Conservation (phyloP, 1,140 invertebrate species). For the Procambarus virginalis region DNA sequence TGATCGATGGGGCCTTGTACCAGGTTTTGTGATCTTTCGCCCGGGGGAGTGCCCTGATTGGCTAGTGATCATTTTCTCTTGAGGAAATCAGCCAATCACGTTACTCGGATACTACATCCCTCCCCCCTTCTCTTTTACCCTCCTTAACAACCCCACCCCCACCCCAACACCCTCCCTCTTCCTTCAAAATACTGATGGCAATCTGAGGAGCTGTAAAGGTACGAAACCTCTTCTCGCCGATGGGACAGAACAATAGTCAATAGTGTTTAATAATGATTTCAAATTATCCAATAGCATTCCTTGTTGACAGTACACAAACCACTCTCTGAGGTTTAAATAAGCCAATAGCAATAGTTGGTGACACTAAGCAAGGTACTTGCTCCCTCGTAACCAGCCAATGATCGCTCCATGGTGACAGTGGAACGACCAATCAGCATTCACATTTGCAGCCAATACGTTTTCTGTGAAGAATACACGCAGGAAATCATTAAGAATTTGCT, state of each 20-base stretch:
- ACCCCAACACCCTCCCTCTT: no score
- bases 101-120: neutral
- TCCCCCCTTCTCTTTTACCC: no score
- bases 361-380: conserved; percentile 48
- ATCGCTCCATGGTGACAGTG: conserved; percentile 42
- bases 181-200: conserved; percentile 35
- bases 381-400: conserved; percentile 23
- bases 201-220: conserved; percentile 35
- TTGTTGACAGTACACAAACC: conserved; percentile 45
- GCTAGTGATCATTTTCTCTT: conserved; percentile 32
- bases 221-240: neutral
- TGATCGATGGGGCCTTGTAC: conserved; percentile 38
- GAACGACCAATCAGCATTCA: conserved; percentile 46
- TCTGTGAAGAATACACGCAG: conserved; percentile 23
- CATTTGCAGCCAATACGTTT: conserved; percentile 45
- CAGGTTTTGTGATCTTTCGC: conserved; percentile 36
- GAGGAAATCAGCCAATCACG: conserved; percentile 40
- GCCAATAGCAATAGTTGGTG: conserved; percentile 46
- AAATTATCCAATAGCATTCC: conserved; percentile 36
- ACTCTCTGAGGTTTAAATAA: conserved; percentile 35
- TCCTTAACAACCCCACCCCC: no score
- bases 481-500: conserved; percentile 21
- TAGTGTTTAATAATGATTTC: neutral
- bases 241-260: conserved; percentile 23
- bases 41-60: conserved; percentile 26